Conservation (phyloP, 1,140 invertebrate species). For the Brachionus plicatilis region DNA sequence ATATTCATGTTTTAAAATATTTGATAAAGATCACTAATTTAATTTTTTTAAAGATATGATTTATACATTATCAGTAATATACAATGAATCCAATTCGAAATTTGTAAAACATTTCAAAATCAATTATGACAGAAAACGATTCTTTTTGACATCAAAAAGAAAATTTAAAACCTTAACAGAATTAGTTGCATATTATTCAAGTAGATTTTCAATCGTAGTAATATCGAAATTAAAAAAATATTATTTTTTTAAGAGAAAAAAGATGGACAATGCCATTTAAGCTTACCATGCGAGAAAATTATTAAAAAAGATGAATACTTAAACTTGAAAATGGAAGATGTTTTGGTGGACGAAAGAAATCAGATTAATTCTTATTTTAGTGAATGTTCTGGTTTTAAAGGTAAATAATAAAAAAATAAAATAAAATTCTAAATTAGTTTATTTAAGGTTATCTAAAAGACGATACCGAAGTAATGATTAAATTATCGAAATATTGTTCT, state of each 20-base stretch:
- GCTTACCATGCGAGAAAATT: background rate
- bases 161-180: conserved; percentile 91
- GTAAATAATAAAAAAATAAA: background rate
- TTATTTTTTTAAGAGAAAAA: background rate
- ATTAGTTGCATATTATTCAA: conserved; percentile 91
- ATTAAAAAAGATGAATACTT: background rate
- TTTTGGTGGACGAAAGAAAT: background rate
- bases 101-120: conserved; percentile 19
- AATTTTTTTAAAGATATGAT: background rate
- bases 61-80: background rate
- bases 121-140: conserved; percentile 57
- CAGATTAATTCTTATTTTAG: background rate
- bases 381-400: background rate
- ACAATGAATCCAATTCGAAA: background rate
- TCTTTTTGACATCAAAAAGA: conserved; percentile 87
- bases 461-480: background rate
- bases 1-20: too few relatives aligned
- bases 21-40: too few relatives aligned
- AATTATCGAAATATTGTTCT: conserved; percentile 5
- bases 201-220: conserved; percentile 48
- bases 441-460: background rate
- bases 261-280: background rate
- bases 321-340: background rate
- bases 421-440: too few relatives aligned
- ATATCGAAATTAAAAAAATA: background rate